Percentiles rank a stretch among this genome's conserved stretches.
These are phyloP conservation scores for Pachyramphus minor DNA, from an alignment of 2,113 vertebrate species.

Conservation along the genomic window DNA sequence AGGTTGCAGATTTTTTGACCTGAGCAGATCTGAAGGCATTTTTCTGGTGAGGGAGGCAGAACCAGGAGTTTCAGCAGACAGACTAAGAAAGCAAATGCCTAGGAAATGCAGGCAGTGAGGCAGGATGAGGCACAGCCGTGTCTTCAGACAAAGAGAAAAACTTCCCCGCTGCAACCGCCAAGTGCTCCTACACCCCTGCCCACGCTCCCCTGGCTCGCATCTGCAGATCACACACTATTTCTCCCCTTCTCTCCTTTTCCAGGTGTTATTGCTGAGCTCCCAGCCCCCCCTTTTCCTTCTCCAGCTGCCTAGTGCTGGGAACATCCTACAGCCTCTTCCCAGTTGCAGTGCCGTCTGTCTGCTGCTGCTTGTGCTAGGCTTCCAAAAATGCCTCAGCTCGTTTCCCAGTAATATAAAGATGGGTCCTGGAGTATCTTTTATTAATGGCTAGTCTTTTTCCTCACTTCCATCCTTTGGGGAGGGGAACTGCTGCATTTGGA, in stretches of 20 bases:
- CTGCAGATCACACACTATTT: neutral
- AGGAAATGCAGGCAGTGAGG: neutral
- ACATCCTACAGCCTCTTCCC: neutral
- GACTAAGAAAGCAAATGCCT: neutral
- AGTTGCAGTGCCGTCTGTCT: neutral
- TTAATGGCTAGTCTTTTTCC: neutral
- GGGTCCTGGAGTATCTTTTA: neutral
- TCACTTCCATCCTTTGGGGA: neutral
- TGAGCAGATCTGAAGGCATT: neutral
- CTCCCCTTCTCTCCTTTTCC: neutral
- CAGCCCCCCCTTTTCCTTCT: neutral
- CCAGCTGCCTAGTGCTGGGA: neutral
- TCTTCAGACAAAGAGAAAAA: neutral
- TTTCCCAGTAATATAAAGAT: neutral
- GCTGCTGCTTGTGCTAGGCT: neutral
- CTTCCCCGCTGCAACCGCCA: neutral
- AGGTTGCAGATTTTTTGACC: neutral
- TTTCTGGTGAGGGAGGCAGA: neutral
- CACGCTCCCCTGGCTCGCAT: neutral
- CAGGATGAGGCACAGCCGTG: neutral
- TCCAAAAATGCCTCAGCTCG: neutral
- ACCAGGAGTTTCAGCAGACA: neutral
- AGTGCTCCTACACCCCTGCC: conserved; percentile 10
- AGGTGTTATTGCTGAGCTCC: neutral
- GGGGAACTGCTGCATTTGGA: neutral